phyloP scores from a whole-genome alignment of 2,888 invertebrate genomes.

The Platyscelio sp. region DNA sequence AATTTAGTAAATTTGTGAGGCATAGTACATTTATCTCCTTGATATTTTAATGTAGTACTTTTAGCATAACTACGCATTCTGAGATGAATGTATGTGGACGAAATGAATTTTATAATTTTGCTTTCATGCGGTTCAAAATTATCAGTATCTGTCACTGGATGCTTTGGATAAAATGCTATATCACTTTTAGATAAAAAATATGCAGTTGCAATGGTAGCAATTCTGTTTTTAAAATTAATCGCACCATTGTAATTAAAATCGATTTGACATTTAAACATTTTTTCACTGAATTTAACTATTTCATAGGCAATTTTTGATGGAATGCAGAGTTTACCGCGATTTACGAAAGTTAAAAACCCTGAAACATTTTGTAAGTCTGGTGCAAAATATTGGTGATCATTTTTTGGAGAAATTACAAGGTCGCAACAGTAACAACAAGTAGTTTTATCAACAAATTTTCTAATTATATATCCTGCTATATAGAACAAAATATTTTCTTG shows the following conservation, averaged over 20 bases:
- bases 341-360: slow-evolving; percentile 11
- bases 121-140: slow-evolving; percentile 13
- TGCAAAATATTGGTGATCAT: not conserved
- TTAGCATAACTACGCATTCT: not conserved
- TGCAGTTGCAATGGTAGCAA: not conserved
- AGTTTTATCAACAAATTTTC: slow-evolving; percentile 2
- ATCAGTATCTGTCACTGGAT: slow-evolving; percentile 6
- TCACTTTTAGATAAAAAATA: not conserved
- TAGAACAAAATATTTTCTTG: slow-evolving; percentile 34
- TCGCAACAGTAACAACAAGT: slow-evolving; percentile 7
- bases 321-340: slow-evolving; percentile 17
- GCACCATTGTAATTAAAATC: not conserved
- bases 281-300: slow-evolving; percentile 19
- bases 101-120: slow-evolving; percentile 6
- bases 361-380: not conserved
- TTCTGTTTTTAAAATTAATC: slow-evolving; percentile 13
- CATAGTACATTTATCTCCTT: slow-evolving; percentile 20
- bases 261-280: slow-evolving; percentile 16
- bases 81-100: not conserved
- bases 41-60: slow-evolving; percentile 11
- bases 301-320: slow-evolving; percentile 3
- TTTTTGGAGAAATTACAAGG: too few species aligned
- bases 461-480: slow-evolving; percentile 17
- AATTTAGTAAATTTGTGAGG: slow-evolving; percentile 8
- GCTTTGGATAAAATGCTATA: not conserved